Evolutionary conservation across 2,888 invertebrate genomes (phyloP).

Genomic region (Ochlodes sylvanus): DNA sequence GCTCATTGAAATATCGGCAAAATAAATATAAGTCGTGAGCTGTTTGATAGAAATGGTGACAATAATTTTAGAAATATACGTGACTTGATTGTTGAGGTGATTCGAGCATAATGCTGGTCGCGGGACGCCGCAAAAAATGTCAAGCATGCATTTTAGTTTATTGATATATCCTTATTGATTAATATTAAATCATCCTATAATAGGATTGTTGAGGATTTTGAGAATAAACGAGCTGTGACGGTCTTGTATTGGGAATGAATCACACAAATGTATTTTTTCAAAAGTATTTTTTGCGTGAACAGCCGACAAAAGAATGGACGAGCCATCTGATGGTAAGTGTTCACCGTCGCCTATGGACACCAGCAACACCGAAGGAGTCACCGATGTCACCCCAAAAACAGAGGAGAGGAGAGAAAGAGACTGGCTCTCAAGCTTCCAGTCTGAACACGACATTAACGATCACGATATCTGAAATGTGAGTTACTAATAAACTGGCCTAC

Average conservation of each 20-base stretch:
- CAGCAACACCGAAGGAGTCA: no score
- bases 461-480: no score
- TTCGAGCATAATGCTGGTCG: not conserved
- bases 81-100: slow-evolving; percentile 12
- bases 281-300: no score
- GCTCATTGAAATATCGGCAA: slow-evolving; percentile 10
- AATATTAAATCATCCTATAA: not conserved
- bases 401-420: no score
- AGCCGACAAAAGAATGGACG: no score
- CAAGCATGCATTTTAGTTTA: not conserved
- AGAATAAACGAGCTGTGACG: not conserved
- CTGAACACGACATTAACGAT: no score
- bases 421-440: no score
- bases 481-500: no score
- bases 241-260: not conserved
- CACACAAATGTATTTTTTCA: no score
- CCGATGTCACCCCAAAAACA: no score
- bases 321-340: no score
- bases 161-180: not conserved
- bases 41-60: not conserved
- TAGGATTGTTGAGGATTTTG: not conserved
- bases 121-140: slow-evolving; percentile 5
- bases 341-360: no score
- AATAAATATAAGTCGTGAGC: slow-evolving; percentile 18
- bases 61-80: slow-evolving; percentile 17